Evolutionary conservation across 2,797 vertebrate species (phyloP).

Genomic region (Decapterus maruadsi): DNA sequence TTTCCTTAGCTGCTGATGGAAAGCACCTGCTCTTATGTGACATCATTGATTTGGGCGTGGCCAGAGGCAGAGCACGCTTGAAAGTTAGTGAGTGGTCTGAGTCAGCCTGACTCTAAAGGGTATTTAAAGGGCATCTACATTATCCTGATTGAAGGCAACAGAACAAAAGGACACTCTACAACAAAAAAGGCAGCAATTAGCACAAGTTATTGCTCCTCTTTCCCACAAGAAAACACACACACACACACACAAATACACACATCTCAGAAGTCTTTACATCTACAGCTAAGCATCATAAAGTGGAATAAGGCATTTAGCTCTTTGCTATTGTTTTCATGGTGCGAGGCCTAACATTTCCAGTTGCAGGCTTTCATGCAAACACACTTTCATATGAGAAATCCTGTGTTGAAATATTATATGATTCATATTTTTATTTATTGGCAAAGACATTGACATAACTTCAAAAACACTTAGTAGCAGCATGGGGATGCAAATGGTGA

Average conservation of each 20-base stretch:
- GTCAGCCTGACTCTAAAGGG: constrained; percentile 45
- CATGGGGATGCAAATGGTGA: background rate
- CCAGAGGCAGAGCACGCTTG: background rate
- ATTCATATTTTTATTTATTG: background rate
- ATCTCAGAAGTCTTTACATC: constrained; percentile 17
- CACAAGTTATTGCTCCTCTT: constrained; percentile 68
- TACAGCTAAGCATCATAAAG: constrained; percentile 3
- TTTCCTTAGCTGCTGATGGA: background rate
- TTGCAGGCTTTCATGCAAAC: background rate
- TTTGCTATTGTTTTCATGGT: background rate
- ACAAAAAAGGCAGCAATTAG: constrained; percentile 78
- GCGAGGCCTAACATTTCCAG: background rate
- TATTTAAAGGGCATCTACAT: constrained; percentile 78
- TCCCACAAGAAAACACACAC: constrained; percentile 34
- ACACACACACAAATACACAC: background rate
- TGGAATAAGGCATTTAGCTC: constrained; percentile 3
- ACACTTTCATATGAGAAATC: background rate
- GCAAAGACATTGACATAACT: background rate
- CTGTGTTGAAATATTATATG: background rate
- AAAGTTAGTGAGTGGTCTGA: background rate
- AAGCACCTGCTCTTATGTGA: constrained; percentile 11
- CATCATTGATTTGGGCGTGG: background rate
- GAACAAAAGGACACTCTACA: constrained; percentile 72
- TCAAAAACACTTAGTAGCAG: background rate
- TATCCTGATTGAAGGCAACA: constrained; percentile 77